Percentiles rank a stretch among this genome's conserved stretches.
Conservation (phyloP, 2,888 invertebrate species). For the Cacoxenus indagator region DNA sequence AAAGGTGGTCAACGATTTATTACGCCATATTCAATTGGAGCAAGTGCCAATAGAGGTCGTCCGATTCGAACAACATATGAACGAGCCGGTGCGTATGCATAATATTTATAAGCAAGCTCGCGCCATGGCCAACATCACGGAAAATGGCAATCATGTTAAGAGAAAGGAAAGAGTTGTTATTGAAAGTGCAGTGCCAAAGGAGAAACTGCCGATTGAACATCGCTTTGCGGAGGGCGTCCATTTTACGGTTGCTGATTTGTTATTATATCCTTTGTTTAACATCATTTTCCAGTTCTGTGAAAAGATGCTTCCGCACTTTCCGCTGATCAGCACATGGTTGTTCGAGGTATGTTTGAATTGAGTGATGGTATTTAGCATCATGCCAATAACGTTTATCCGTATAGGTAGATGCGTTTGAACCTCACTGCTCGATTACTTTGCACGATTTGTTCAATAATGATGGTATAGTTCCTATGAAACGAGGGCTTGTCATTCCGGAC, state of each 20-base stretch:
- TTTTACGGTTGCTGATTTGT: slow-evolving; percentile 86
- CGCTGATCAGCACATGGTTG: slow-evolving; percentile 78
- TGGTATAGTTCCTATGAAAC: not conserved
- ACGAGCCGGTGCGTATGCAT: slow-evolving; percentile 86
- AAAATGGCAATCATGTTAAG: slow-evolving; percentile 40
- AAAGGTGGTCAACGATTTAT: slow-evolving; percentile 67
- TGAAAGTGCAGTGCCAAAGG: slow-evolving; percentile 68
- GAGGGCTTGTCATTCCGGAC: slow-evolving; percentile 50
- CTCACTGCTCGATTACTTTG: slow-evolving; percentile 52
- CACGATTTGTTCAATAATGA: slow-evolving; percentile 49
- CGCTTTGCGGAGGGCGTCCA: slow-evolving; percentile 86
- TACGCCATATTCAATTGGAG: slow-evolving; percentile 69
- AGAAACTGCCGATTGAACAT: slow-evolving; percentile 73
- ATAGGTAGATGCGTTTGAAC: slow-evolving; percentile 61
- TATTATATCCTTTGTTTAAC: slow-evolving; percentile 81
- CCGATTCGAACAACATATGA: slow-evolving; percentile 87
- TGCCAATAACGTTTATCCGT: not conserved
- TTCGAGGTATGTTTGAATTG: slow-evolving; percentile 53
- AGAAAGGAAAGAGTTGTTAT: slow-evolving; percentile 70
- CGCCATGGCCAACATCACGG: slow-evolving; percentile 71
- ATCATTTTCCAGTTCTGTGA: slow-evolving; percentile 73
- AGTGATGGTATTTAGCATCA: not conserved
- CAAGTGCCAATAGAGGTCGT: slow-evolving; percentile 79
- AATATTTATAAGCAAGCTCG: slow-evolving; percentile 85
- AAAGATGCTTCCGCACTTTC: slow-evolving; percentile 71